Evolutionary conservation across 2,113 vertebrate genomes (phyloP).

Genomic region (Polypterus bichir): DNA sequence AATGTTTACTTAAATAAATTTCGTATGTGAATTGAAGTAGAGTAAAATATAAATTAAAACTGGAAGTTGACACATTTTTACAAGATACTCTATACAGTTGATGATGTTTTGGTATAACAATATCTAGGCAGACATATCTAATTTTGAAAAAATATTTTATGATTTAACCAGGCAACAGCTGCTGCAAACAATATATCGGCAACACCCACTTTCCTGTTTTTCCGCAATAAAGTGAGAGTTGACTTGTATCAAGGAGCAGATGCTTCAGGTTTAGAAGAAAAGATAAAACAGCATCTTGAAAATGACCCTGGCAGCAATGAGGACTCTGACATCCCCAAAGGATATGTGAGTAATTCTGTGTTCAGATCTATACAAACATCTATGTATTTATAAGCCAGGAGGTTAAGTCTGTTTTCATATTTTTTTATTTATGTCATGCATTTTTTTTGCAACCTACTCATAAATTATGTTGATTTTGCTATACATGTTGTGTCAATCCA

Average conservation of each 20-base stretch:
- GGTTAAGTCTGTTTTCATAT: too few relatives aligned
- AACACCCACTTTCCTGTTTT: slow-evolving; percentile 90
- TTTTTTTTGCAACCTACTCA: background rate
- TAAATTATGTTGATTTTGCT: too few relatives aligned
- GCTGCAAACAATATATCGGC: slow-evolving; percentile 92
- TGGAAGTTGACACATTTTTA: too few relatives aligned
- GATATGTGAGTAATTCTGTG: slow-evolving; percentile 66
- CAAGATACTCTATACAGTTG: too few relatives aligned
- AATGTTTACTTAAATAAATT: too few relatives aligned
- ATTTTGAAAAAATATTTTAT: background rate
- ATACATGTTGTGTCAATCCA: too few relatives aligned
- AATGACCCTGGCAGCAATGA: slow-evolving; percentile 84
- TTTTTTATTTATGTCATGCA: background rate
- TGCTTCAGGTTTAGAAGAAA: slow-evolving; percentile 78
- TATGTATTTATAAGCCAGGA: background rate
- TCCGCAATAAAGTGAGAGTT: slow-evolving; percentile 86
- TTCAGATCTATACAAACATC: background rate
- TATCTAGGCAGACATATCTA: too few relatives aligned
- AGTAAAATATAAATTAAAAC: too few relatives aligned
- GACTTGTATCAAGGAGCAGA: slow-evolving; percentile 92
- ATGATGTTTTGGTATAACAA: too few relatives aligned
- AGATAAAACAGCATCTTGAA: slow-evolving; percentile 91
- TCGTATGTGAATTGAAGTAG: too few relatives aligned
- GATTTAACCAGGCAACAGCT: slow-evolving; percentile 65
- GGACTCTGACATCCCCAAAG: slow-evolving; percentile 89